Conservation (phyloP, 2,797 vertebrate genomes). For the Notamacropus eugenii region DNA sequence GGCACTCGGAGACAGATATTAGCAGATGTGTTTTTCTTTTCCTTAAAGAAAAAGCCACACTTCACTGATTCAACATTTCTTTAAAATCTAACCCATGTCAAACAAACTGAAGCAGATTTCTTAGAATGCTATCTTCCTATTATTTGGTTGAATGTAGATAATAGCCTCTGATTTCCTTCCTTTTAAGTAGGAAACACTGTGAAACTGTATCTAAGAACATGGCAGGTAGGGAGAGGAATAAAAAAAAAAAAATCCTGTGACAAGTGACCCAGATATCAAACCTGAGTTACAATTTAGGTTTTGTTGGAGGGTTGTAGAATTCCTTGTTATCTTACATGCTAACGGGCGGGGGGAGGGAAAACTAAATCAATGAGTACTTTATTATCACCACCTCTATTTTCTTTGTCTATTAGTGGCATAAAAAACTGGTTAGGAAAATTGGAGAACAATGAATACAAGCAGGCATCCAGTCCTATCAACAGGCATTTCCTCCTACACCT, state of each 20-base stretch:
- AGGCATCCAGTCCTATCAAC: neutral
- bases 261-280: conserved; percentile 27
- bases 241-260: neutral
- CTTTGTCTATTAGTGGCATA: neutral
- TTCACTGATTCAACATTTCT: conserved; percentile 9
- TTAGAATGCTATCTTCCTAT: conserved; percentile 56
- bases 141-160: conserved; percentile 49
- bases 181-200: conserved; percentile 46
- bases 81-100: conserved; percentile 4
- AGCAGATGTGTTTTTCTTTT: neutral
- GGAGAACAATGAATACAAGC: neutral
- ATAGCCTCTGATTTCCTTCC: conserved; percentile 41
- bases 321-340: conserved; percentile 33
- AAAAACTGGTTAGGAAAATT: neutral
- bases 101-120: conserved; percentile 32
- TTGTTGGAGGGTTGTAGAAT: conserved; percentile 8
- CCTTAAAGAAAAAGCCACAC: neutral
- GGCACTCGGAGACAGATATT: neutral
- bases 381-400: neutral
- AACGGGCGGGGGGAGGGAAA: conserved; percentile 27
- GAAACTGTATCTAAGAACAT: conserved; percentile 24
- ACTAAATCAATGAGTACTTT: conserved; percentile 19
- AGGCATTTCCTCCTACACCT: conserved; percentile 16
- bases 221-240: conserved; percentile 4
- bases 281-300: conserved; percentile 29